These are phyloP conservation scores for Ooceraea biroi DNA, from an alignment of 1,140 invertebrate species.

Conservation along the genomic window DNA sequence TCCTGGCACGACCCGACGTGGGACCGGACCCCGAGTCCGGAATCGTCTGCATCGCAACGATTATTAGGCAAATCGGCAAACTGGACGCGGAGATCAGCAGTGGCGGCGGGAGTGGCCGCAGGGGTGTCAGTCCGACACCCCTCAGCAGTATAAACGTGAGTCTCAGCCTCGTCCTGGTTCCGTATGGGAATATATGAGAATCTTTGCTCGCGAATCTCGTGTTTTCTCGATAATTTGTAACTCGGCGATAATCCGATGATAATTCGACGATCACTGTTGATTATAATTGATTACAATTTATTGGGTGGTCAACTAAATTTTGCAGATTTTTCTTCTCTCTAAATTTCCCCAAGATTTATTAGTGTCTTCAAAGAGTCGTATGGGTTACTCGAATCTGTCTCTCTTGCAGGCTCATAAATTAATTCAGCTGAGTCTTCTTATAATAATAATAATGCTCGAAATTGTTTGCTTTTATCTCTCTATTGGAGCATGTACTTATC, in stretches of 20 bases:
- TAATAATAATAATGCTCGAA: no score
- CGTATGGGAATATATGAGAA: neutral
- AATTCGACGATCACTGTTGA: no score
- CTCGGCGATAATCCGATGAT: neutral
- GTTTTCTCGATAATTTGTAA: neutral
- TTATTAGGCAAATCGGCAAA: constrained; percentile 72
- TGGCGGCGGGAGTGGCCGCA: constrained; percentile 79
- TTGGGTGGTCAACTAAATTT: no score
- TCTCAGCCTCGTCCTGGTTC: constrained; percentile 48
- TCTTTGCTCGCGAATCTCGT: neutral
- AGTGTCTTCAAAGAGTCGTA: no score
- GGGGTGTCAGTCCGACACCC: constrained; percentile 81
- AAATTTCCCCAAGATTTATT: no score
- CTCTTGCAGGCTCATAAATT: no score
- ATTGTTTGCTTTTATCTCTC: no score
- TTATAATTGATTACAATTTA: no score
- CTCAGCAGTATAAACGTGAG: constrained; percentile 84
- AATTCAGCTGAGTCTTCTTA: no score
- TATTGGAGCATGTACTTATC: no score
- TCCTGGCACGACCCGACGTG: neutral
- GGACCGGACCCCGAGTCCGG: neutral
- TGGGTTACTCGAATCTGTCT: no score
- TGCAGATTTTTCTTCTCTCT: no score
- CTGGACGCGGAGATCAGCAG: constrained; percentile 83
- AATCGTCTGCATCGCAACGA: constrained; percentile 31